phyloP scores from a whole-genome alignment of 2,888 invertebrate genomes.

The Lasioglossum leucozonium region DNA sequence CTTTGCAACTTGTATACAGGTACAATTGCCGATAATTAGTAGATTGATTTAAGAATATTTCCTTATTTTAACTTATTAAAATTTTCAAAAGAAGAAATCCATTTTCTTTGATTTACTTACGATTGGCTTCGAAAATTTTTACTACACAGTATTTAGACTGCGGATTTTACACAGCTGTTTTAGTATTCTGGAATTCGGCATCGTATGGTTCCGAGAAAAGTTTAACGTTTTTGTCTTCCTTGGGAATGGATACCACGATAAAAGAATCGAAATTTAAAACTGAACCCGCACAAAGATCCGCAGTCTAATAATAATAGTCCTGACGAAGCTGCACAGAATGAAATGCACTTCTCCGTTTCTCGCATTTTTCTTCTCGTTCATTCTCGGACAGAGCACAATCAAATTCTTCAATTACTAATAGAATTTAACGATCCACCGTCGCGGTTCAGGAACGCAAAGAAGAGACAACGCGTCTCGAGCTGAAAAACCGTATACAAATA shows the following conservation, averaged over 20 bases:
- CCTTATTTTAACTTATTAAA: no score
- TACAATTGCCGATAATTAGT: no score
- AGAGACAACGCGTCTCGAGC: not conserved
- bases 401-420: conserved; percentile 9
- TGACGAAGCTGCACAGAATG: not conserved
- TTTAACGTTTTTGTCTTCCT: not conserved
- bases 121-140: not conserved
- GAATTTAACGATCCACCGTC: conserved; percentile 19
- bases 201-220: not conserved
- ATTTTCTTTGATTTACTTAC: not conserved
- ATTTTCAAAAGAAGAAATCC: no score
- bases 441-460: not conserved
- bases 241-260: not conserved
- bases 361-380: not conserved
- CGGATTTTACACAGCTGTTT: not conserved
- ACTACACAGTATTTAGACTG: not conserved
- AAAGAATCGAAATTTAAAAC: not conserved
- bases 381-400: conserved; percentile 6
- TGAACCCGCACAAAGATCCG: not conserved
- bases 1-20: not conserved
- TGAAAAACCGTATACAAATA: conserved; percentile 3
- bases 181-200: not conserved
- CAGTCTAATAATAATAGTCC: not conserved
- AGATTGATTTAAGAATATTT: no score
- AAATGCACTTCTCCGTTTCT: not conserved